Percentiles rank a stretch among this genome's conserved stretches.
Evolutionary conservation across 2,888 invertebrate genomes (phyloP).

Genomic region (Eustalomyia histrio): DNA sequence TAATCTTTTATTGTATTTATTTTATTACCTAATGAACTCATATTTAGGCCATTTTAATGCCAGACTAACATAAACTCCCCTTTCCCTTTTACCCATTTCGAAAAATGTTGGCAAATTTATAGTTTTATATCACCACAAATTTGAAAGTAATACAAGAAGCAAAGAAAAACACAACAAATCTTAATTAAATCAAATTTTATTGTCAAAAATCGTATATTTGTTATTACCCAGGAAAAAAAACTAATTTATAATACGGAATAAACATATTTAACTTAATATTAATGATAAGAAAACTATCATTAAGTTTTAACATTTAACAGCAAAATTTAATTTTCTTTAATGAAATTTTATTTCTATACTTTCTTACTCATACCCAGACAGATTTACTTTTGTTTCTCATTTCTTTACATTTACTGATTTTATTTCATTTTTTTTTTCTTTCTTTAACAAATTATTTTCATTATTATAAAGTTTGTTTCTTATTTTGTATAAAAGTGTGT

Average conservation of each 20-base stretch:
- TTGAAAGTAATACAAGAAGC: not conserved
- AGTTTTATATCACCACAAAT: not conserved
- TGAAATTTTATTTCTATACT: not conserved
- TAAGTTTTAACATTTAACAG: not conserved
- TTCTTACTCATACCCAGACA: slow-evolving; percentile 10
- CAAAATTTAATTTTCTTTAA: slow-evolving; percentile 3
- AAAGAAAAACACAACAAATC: not conserved
- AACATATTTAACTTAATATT: not conserved
- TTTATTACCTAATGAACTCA: not conserved
- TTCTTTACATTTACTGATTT: not conserved
- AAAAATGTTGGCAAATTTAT: not conserved
- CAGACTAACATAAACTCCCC: not conserved
- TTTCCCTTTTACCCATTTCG: not conserved
- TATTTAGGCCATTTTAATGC: not conserved
- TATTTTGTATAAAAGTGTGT: not conserved
- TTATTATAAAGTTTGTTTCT: slow-evolving; percentile 22
- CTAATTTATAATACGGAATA: not conserved
- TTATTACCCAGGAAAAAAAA: not conserved
- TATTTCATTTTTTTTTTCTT: not conserved
- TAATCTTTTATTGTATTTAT: not conserved
- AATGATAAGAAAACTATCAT: not conserved
- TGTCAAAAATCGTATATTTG: not conserved
- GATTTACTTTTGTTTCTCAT: not conserved
- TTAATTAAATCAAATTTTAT: not conserved
- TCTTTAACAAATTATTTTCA: slow-evolving; percentile 17